A percentile compares a stretch with the other conserved stretches of the same genome.
Conservation (phyloP, 2,797 vertebrate species). For the Mycteria americana region DNA sequence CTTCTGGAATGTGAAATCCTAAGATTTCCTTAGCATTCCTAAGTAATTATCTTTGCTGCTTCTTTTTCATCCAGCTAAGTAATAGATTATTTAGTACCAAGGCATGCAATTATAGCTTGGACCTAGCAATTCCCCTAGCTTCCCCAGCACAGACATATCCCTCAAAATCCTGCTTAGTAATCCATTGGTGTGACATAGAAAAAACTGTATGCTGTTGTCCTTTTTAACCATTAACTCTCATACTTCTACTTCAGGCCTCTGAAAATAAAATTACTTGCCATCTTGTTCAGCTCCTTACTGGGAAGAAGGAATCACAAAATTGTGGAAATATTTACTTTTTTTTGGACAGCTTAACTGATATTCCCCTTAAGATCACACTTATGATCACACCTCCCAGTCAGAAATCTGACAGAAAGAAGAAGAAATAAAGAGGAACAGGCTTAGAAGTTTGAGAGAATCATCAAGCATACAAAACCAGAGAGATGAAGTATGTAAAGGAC, state of each 20-base stretch:
- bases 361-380: not conserved
- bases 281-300: not conserved
- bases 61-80: not conserved
- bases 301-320: not conserved
- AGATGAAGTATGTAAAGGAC: not conserved
- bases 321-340: not conserved
- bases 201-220: not conserved
- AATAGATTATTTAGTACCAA: not conserved
- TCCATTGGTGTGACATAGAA: not conserved
- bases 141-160: not conserved
- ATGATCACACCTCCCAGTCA: not conserved
- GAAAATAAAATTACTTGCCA: not conserved
- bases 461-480: not conserved
- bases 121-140: not conserved
- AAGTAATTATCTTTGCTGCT: not conserved
- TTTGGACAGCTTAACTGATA: accelerated
- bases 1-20: not conserved
- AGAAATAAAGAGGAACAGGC: not conserved
- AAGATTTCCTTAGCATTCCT: not conserved
- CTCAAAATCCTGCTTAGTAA: not conserved
- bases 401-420: not conserved
- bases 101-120: not conserved
- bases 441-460: not conserved
- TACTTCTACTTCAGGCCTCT: not conserved
- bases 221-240: not conserved